Conservation (phyloP, 2,113 vertebrate genomes). For the Rhombomys opimus region DNA sequence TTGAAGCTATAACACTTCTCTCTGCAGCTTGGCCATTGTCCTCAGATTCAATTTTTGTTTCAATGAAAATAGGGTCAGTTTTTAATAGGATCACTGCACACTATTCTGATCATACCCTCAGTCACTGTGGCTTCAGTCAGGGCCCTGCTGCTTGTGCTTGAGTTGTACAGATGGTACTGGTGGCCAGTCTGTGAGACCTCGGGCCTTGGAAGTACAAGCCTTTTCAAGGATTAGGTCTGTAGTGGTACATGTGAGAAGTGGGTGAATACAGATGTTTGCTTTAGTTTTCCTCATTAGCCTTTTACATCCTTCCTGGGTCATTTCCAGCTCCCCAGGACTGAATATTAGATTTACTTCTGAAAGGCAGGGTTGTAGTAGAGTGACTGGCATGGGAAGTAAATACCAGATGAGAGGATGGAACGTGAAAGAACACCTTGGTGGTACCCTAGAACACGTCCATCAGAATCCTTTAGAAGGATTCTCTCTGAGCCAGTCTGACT, state of each 20-base stretch:
- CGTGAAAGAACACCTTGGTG: background rate
- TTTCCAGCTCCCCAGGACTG: background rate
- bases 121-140: background rate
- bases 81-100: background rate
- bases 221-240: background rate
- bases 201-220: background rate
- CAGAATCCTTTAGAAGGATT: background rate
- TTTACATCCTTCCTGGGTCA: background rate
- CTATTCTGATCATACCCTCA: background rate
- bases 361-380: background rate
- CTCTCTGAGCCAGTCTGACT: background rate
- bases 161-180: background rate
- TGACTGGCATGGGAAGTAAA: background rate
- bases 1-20: background rate
- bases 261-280: background rate
- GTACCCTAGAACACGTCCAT: background rate
- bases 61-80: background rate
- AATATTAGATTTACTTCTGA: background rate
- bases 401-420: background rate
- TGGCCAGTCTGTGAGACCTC: background rate
- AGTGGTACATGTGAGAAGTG: background rate
- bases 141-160: background rate
- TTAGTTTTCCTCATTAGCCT: slow-evolving; percentile 25
- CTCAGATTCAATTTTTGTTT: slow-evolving; percentile 52
- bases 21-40: slow-evolving; percentile 11